A percentile compares a stretch with the other conserved stretches of the same genome.
Evolutionary conservation across 2,888 invertebrate genomes (phyloP).

Genomic region (Spatulosminthurus flaviceps): DNA sequence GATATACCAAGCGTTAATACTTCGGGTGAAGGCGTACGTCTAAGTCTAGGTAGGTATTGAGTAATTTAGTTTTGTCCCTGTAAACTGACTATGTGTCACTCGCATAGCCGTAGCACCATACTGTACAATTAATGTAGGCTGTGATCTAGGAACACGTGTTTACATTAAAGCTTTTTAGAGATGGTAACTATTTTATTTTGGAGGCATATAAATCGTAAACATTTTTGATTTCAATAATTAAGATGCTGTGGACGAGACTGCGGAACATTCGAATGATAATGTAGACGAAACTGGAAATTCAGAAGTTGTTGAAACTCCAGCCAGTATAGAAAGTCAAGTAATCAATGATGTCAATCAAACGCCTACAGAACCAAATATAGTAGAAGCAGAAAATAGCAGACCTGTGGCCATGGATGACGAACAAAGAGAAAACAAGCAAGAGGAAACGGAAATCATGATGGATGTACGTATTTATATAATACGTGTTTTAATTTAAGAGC

Average conservation of each 20-base stretch:
- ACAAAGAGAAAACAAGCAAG: constrained; percentile 20
- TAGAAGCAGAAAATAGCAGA: background rate
- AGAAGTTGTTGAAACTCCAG: background rate
- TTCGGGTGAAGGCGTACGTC: background rate
- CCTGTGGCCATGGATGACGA: constrained; percentile 16
- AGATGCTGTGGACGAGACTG: constrained; percentile 20
- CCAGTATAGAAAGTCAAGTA: no score
- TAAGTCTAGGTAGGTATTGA: constrained; percentile 23
- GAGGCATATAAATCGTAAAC: background rate
- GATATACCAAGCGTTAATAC: constrained; percentile 8
- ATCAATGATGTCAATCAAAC: background rate
- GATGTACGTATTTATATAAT: constrained; percentile 30
- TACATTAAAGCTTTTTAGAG: no score
- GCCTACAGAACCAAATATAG: background rate
- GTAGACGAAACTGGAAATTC: constrained; percentile 6
- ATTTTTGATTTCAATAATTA: background rate
- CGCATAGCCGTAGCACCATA: no score
- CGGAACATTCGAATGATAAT: background rate
- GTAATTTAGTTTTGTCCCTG: no score
- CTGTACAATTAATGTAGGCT: no score
- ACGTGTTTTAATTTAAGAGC: background rate
- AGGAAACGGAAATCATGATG: constrained; percentile 42
- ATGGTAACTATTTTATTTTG: background rate
- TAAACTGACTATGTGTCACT: no score
- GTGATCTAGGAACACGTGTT: no score